phyloP scores from a whole-genome alignment of 2,797 vertebrate species.

The Eutrigla gurnardus region DNA sequence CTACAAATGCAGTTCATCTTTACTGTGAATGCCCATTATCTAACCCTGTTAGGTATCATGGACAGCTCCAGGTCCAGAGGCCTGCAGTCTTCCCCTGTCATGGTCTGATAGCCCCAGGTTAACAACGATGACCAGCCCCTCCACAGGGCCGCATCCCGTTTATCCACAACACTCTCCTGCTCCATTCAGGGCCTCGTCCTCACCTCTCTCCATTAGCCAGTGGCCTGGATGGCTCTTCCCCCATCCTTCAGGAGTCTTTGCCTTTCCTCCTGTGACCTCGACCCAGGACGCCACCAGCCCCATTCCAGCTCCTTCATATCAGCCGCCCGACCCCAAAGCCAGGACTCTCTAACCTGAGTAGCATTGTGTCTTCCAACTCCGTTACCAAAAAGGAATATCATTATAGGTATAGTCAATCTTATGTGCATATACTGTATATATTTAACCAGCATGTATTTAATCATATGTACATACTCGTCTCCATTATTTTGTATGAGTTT shows the following conservation, averaged over 20 bases:
- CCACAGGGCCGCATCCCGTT: constrained; percentile 60
- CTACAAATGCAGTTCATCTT: neutral
- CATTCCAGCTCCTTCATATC: constrained; percentile 73
- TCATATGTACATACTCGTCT: constrained; percentile 72
- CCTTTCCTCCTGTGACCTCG: constrained; percentile 77
- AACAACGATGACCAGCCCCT: constrained; percentile 71
- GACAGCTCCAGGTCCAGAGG: constrained; percentile 75
- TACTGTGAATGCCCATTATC: constrained; percentile 13
- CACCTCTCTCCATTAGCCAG: constrained; percentile 76
- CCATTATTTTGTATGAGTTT: constrained; percentile 43
- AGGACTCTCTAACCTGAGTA: constrained; percentile 83
- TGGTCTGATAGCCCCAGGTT: constrained; percentile 82
- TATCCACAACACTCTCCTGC: constrained; percentile 71
- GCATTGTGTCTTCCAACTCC: constrained; percentile 74
- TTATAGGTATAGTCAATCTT: constrained; percentile 59
- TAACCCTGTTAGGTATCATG: constrained; percentile 81
- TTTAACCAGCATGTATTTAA: constrained; percentile 77
- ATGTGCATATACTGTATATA: constrained; percentile 78
- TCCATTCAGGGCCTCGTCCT: constrained; percentile 77
- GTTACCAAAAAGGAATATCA: constrained; percentile 70
- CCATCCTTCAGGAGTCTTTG: constrained; percentile 69
- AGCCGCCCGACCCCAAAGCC: constrained; percentile 80
- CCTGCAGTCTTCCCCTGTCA: constrained; percentile 74
- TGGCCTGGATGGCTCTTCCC: constrained; percentile 79
- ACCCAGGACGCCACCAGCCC: constrained; percentile 66